Percentiles rank a stretch among this genome's conserved stretches.
These are phyloP conservation scores for Papilio machaon DNA, from an alignment of 1,140 invertebrate species.

Conservation along the genomic window DNA sequence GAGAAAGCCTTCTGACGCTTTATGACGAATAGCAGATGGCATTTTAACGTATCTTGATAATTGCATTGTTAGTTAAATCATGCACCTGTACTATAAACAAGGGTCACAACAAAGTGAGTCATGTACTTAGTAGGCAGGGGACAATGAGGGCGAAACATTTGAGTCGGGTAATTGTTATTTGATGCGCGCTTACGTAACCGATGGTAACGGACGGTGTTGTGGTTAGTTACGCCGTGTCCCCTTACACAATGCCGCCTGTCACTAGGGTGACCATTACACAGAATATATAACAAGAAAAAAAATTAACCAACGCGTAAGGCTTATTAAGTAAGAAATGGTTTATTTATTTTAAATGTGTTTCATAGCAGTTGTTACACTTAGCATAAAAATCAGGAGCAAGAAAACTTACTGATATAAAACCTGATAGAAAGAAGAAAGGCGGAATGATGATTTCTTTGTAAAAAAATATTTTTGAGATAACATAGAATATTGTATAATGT, in stretches of 20 bases:
- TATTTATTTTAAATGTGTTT: too few species aligned
- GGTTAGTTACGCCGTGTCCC: conserved; percentile 51
- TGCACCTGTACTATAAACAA: conserved; percentile 8
- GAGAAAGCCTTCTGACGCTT: background rate
- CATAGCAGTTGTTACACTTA: too few species aligned
- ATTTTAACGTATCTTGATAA: background rate
- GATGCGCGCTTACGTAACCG: conserved; percentile 61
- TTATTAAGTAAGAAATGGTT: too few species aligned
- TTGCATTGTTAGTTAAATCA: conserved; percentile 10
- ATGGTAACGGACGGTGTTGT: conserved; percentile 52
- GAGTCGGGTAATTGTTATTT: conserved; percentile 58
- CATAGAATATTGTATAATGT: too few species aligned
- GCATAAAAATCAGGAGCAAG: too few species aligned
- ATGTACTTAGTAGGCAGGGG: conserved; percentile 26
- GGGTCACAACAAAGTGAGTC: conserved; percentile 30
- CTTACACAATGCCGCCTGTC: conserved; percentile 51
- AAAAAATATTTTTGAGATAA: too few species aligned
- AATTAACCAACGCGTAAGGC: background rate
- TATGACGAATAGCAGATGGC: background rate
- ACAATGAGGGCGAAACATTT: conserved; percentile 42
- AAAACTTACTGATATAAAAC: too few species aligned
- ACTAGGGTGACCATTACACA: conserved; percentile 8
- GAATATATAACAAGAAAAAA: background rate
- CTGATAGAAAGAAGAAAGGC: too few species aligned
- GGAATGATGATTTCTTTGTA: too few species aligned